These are phyloP conservation scores for Clarias fuscus DNA, from an alignment of 2,797 vertebrate species.

Conservation along the genomic window DNA sequence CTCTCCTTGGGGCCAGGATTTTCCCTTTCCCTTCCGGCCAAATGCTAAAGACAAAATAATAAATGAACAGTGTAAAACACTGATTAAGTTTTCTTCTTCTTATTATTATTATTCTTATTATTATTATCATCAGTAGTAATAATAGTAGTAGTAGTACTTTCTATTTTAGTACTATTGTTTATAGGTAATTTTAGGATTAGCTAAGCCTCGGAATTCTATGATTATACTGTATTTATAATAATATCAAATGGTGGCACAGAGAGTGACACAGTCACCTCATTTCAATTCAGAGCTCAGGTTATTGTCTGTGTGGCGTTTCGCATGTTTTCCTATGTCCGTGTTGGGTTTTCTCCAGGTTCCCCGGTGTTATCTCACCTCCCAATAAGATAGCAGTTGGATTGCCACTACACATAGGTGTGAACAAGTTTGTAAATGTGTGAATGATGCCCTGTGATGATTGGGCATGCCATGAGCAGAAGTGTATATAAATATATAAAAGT, in stretches of 20 bases:
- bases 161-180: neutral
- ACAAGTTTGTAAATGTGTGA: neutral
- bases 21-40: neutral
- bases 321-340: neutral
- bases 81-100: too few relatives aligned
- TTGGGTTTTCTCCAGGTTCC: neutral
- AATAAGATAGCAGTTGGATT: neutral
- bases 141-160: neutral
- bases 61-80: neutral
- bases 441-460: neutral
- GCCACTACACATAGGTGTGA: neutral
- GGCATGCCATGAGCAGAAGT: neutral
- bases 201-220: neutral
- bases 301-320: constrained; percentile 1
- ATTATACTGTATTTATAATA: neutral
- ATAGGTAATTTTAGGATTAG: neutral
- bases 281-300: neutral
- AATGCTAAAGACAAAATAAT: neutral
- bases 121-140: neutral
- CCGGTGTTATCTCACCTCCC: neutral
- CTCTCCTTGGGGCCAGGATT: neutral
- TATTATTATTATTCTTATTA: too few relatives aligned
- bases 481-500: neutral
- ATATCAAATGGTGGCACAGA: neutral
- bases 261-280: neutral